Conservation (phyloP, 2,113 vertebrate genomes). For the Pygoscelis adeliae region DNA sequence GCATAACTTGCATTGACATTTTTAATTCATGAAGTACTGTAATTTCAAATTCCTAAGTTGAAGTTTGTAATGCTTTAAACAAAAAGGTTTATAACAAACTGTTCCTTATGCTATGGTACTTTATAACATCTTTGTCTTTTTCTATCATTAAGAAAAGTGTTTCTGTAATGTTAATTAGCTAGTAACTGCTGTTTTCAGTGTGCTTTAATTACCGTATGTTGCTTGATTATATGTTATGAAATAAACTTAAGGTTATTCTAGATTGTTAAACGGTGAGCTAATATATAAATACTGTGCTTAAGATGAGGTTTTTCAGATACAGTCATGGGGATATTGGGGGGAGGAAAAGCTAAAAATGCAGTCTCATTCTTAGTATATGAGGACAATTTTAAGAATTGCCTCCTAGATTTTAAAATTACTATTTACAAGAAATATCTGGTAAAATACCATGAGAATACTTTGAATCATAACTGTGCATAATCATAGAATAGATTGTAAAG, state of each 20-base stretch:
- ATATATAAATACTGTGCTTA: conserved; percentile 48
- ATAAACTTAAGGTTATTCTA: conserved; percentile 79
- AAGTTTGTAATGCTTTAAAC: background rate
- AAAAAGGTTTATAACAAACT: conserved; percentile 12
- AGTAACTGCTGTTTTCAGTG: conserved; percentile 80
- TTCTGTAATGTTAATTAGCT: conserved; percentile 86
- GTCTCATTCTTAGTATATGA: background rate
- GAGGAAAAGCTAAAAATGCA: background rate
- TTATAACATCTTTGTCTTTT: conserved; percentile 75
- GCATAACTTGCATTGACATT: background rate
- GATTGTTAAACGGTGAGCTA: conserved; percentile 60
- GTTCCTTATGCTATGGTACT: background rate
- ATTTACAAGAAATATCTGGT: conserved; percentile 6
- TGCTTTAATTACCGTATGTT: conserved; percentile 78
- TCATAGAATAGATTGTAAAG: background rate
- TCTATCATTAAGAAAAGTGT: conserved; percentile 81
- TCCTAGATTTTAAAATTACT: conserved; percentile 7
- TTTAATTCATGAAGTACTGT: background rate
- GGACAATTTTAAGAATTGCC: background rate
- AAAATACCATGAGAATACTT: conserved; percentile 33
- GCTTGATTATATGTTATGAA: conserved; percentile 89
- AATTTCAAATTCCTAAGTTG: background rate
- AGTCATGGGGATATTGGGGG: background rate
- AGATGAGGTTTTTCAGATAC: conserved; percentile 22
- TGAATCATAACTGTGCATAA: background rate